Evolutionary conservation across 2,113 vertebrate species (phyloP), one percentile per base, ranked within the genome.

Genomic region (Cheilinus undulatus): DNA sequence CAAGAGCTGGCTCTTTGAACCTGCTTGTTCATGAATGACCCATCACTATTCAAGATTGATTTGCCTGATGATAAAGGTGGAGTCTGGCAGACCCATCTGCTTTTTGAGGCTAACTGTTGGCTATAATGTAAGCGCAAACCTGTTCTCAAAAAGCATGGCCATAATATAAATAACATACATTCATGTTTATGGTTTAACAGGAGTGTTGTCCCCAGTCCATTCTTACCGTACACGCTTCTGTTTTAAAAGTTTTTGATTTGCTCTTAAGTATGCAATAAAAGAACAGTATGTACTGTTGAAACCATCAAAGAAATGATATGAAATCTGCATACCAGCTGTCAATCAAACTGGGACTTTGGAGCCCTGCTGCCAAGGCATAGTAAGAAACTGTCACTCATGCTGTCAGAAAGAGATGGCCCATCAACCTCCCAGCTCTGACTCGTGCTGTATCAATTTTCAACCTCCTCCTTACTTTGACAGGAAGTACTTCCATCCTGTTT

Each of bases 361-460:
- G 43, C 40, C 10, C 9, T 26, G 51, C 76, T 84, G 76, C 63
- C 84, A 86, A n/a, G 57, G 43, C 57, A 5, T 54, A 56, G 50
- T 60, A 45, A 54, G 14, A 52, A 80, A 76, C 65, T 66, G 80
- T 71, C 67, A 69, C 32, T 70, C 45, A 53, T 30, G 45, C 65
- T 65, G 81, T 60, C 76, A 80, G 49, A 9, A 13, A 24, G 63
- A 51, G 46, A 74, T 19, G 65, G 12, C n/a, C 46, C 69, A 40
- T 73, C 65, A 66, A 71, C 48, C 48, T 27, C 13, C 5, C 49
- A 76, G 65, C 65, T 28, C 3, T 11, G 40, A 36, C 19, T 63
- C 46, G 34, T 2, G n/a, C n/a, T 57, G 12, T 7, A 49, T 56
- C 45, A 24, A 24, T 53, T 58, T 67, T 32, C 69, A 61, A 73